phyloP scores from a whole-genome alignment of 2,797 vertebrate genomes.

The Clarias platycephalus region DNA sequence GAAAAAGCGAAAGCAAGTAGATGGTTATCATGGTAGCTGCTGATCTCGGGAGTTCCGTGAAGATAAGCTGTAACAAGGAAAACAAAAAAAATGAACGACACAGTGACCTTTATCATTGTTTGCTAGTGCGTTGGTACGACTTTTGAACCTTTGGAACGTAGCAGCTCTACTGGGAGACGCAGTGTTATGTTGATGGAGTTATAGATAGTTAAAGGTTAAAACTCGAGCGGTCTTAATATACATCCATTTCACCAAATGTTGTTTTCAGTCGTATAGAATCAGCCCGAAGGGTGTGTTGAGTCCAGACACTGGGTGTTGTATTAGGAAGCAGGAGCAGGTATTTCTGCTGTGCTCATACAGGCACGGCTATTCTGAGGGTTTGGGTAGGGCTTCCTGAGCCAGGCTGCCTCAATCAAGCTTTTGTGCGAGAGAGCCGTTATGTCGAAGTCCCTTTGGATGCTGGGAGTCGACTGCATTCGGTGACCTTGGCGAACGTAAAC shows the following conservation, averaged over 20 bases:
- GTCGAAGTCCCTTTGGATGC: slow-evolving; percentile 59
- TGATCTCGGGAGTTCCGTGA: too few species aligned
- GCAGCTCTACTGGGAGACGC: not conserved
- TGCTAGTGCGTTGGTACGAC: not conserved
- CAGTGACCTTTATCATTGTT: not conserved
- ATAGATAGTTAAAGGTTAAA: not conserved
- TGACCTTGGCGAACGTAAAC: slow-evolving; percentile 27
- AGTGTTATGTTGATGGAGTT: too few species aligned
- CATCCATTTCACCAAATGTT: not conserved
- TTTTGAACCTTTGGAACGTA: not conserved
- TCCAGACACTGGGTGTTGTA: slow-evolving; percentile 25
- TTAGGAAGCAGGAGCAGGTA: slow-evolving; percentile 12
- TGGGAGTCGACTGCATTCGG: slow-evolving; percentile 62
- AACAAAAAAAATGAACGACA: not conserved
- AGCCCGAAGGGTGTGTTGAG: slow-evolving; percentile 31
- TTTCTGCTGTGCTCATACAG: slow-evolving; percentile 46
- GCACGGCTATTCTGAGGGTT: slow-evolving; percentile 52
- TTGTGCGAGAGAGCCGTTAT: slow-evolving; percentile 64
- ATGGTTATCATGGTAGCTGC: not conserved
- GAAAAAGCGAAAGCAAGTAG: not conserved
- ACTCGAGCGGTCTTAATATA: too few species aligned
- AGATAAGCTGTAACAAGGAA: not conserved
- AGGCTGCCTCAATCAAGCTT: slow-evolving; percentile 68
- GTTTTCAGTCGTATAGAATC: not conserved
- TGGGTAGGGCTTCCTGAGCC: slow-evolving; percentile 75